Evolutionary conservation across 2,888 invertebrate species (phyloP), one percentile per base, ranked within the genome.

Genomic region (Operophtera brumata): DNA sequence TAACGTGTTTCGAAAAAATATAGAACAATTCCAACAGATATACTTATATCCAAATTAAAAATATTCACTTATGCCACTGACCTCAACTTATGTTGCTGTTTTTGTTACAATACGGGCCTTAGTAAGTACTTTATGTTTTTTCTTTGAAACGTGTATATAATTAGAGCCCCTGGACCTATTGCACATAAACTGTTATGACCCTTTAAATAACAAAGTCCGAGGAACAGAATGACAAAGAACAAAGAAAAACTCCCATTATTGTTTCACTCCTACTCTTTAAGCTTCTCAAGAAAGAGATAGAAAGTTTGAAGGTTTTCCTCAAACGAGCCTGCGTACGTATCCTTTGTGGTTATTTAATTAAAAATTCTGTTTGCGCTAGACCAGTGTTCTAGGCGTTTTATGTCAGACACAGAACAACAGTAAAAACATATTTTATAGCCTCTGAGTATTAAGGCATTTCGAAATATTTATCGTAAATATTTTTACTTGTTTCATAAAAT

Each of bases 301-400:
- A 47, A 53, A 30, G 12, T 53, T 47, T 36, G 32, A 20, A 45
- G 50, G 39, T 44, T 44, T 42, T 42, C 42, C 30, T 37, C 34
- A 26, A 34, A 39, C 39, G 20, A 40, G 12, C 32, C 25, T 30
- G 13, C 28, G 26, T n/a, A 39, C 10, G 11, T 9, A 5, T 30
- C 11, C 6, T 30, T 41, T 28, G 47, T 32, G 47, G 14, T 53
- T 34, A 42, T 42, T 37, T 43, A 37, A 53, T 53, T 42, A 47
- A 37, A 47, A 53, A 37, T 47, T 43, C 46, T 32, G 13, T 46
- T 37, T 28, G n/a, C n/a, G n/a, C n/a, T n/a, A n/a, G n/a, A 20
- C 42, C 5, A 8, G 1, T 10, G 34, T 34, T 34, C 34, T 34
- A 11, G n/a, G 6, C 34, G 5, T 34, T 44, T 44, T 44, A 44